phyloP scores from a whole-genome alignment of 2,797 vertebrate genomes.

The Hippoglossus hippoglossus region DNA sequence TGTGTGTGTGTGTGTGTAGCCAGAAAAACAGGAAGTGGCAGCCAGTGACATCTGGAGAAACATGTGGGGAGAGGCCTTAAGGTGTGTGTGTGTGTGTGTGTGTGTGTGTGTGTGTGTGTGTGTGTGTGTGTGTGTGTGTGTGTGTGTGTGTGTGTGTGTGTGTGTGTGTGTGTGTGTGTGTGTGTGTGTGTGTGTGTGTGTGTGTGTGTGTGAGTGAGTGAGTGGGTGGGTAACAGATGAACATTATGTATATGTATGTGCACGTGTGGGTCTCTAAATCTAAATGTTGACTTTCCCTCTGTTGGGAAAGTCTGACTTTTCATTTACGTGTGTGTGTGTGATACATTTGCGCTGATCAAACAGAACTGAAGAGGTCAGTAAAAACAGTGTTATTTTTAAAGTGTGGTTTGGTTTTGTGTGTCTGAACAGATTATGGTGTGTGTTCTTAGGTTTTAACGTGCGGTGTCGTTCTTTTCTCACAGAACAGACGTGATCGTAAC shows the following conservation, averaged over 20 bases:
- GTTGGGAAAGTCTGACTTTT: no score
- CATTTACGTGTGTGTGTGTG: neutral
- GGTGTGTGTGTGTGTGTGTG: slow-evolving; percentile 46
- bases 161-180: slow-evolving; percentile 57
- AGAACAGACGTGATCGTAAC: neutral
- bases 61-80: slow-evolving; percentile 73
- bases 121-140: slow-evolving; percentile 53
- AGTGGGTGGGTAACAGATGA: no score
- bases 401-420: no score
- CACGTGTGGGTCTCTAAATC: no score
- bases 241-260: slow-evolving; percentile 10
- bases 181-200: slow-evolving; percentile 46
- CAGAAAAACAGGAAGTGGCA: slow-evolving; percentile 74
- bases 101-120: no score
- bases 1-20: slow-evolving; percentile 19
- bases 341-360: slow-evolving; percentile 31
- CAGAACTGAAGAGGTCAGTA: neutral
- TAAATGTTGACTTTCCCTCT: no score
- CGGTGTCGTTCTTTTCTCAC: neutral
- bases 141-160: slow-evolving; percentile 47
- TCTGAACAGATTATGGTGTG: no score
- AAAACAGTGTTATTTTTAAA: neutral
- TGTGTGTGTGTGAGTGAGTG: slow-evolving; percentile 42
- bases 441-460: no score
- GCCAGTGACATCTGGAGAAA: slow-evolving; percentile 76